These are phyloP conservation scores for Monopterus albus DNA, from an alignment of 2,113 vertebrate genomes.

Conservation along the genomic window DNA sequence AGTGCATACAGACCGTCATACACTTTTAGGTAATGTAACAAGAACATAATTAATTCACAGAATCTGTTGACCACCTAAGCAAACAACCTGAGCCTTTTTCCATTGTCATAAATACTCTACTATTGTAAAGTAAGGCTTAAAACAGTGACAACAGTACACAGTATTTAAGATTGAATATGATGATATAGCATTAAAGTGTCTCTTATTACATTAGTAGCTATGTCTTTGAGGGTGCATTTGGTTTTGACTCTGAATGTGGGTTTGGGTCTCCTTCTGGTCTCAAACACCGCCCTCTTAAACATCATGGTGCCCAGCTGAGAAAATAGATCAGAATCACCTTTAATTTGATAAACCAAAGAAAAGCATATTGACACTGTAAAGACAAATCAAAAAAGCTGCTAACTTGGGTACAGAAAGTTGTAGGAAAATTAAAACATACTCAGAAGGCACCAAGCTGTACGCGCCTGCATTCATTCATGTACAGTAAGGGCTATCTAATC, in stretches of 20 bases:
- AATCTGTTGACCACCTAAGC: not conserved
- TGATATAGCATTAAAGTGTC: not conserved
- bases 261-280: slow-evolving; percentile 85
- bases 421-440: no score
- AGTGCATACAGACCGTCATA: slow-evolving; percentile 6
- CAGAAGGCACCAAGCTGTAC: not conserved
- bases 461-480: no score
- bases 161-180: slow-evolving; percentile 11
- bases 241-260: slow-evolving; percentile 70
- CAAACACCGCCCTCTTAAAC: slow-evolving; percentile 90
- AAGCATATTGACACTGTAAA: not conserved
- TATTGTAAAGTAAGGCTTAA: not conserved
- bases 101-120: not conserved
- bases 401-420: no score
- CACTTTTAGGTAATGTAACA: not conserved
- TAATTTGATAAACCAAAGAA: slow-evolving; percentile 12
- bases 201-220: slow-evolving; percentile 80
- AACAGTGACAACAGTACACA: not conserved
- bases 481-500: no score
- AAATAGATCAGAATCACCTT: not conserved
- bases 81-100: not conserved
- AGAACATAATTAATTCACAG: not conserved
- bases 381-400: not conserved
- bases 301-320: slow-evolving; percentile 91
- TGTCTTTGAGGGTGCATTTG: slow-evolving; percentile 82